Conservation (phyloP, 1,140 invertebrate species). For the Coelopa frigida region DNA sequence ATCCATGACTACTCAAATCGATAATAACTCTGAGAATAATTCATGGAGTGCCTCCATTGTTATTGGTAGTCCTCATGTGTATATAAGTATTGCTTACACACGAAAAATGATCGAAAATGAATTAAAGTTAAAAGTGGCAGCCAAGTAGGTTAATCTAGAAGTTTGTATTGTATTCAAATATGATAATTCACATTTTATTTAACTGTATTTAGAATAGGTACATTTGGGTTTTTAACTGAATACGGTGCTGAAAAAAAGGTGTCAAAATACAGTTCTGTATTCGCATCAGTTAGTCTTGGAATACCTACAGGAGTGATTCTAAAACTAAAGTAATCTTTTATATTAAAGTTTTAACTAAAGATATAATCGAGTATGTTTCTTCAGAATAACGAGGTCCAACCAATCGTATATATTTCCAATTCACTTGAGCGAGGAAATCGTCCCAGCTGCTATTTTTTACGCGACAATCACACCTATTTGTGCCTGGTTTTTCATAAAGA, state of each 20-base stretch:
- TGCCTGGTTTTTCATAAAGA: conserved; percentile 73
- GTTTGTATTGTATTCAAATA: conserved; percentile 4
- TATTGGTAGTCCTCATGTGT: conserved; percentile 75
- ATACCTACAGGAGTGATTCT: conserved; percentile 79
- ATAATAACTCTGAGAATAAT: conserved; percentile 63
- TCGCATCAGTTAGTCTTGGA: conserved; percentile 76
- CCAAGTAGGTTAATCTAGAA: conserved; percentile 60
- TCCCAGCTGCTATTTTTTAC: conserved; percentile 86
- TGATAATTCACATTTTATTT: conserved; percentile 11
- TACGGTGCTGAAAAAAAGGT: conserved; percentile 91
- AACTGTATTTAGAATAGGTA: conserved; percentile 60
- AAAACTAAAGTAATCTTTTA: conserved; percentile 61
- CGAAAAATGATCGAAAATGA: conserved; percentile 71
- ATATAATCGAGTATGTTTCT: conserved; percentile 13
- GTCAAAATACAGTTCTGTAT: conserved; percentile 80
- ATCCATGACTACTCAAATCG: conserved; percentile 70
- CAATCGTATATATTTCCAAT: conserved; percentile 88
- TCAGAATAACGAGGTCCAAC: conserved; percentile 72
- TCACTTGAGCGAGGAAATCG: conserved; percentile 81
- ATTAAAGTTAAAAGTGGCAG: conserved; percentile 62
- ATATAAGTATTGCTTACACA: conserved; percentile 64
- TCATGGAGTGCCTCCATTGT: conserved; percentile 61
- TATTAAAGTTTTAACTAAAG: background rate
- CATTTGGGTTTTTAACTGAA: conserved; percentile 77
- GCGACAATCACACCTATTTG: conserved; percentile 81